Percentiles rank a stretch among this genome's conserved stretches.
These are phyloP conservation scores for Pseudomyrmex dendroicus DNA, from an alignment of 1,140 invertebrate species.

Conservation along the genomic window DNA sequence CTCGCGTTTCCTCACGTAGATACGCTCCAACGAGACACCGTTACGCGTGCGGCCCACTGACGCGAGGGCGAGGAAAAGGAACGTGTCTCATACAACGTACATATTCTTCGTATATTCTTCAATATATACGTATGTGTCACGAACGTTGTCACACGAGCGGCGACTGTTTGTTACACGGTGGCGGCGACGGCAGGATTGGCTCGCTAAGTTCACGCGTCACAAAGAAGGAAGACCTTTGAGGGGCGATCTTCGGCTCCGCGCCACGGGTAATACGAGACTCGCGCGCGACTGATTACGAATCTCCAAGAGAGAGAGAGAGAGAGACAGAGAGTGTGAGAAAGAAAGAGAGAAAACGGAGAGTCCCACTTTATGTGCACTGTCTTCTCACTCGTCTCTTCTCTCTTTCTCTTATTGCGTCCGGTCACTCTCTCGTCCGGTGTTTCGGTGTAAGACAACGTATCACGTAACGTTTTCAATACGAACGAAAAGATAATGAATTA, in stretches of 20 bases:
- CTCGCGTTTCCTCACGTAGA: slow-evolving; percentile 8
- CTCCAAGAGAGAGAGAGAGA: not conserved
- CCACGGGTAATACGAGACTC: slow-evolving; percentile 5
- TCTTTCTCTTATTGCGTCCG: not conserved
- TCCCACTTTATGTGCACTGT: not conserved
- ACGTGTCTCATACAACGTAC: not conserved
- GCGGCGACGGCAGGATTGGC: not conserved
- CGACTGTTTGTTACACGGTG: not conserved
- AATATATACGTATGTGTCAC: not conserved
- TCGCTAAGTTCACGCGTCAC: not conserved
- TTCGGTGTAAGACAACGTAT: slow-evolving; percentile 57
- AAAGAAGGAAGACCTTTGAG: not conserved
- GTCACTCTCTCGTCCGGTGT: slow-evolving; percentile 35
- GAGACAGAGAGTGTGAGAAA: not conserved
- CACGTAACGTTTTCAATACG: slow-evolving; percentile 42
- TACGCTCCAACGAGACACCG: slow-evolving; percentile 5
- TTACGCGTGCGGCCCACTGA: slow-evolving; percentile 5
- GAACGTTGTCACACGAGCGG: slow-evolving; percentile 3
- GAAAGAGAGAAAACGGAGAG: not conserved
- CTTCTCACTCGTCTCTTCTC: slow-evolving; percentile 2
- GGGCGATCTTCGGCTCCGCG: not conserved
- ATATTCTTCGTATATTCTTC: no score
- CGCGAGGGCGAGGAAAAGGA: not conserved
- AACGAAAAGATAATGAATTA: slow-evolving; percentile 30
- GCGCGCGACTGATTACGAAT: not conserved